Evolutionary conservation across 2,113 vertebrate genomes (phyloP).

Genomic region (Silurus meridionalis): DNA sequence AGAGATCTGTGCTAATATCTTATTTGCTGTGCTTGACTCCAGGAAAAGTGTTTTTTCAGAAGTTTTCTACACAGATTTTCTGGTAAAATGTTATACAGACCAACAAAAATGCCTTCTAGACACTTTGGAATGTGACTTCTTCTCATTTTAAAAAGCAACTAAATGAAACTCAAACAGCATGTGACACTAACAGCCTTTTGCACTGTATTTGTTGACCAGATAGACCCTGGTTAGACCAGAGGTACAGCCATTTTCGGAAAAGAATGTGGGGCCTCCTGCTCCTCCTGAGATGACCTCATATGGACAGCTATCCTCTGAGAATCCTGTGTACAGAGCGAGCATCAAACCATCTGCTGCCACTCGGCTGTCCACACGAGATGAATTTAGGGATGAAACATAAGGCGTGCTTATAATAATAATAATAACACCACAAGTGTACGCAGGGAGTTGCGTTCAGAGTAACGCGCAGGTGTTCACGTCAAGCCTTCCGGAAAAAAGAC

Average conservation of each 20-base stretch:
- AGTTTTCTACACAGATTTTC: background rate
- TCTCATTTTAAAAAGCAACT: background rate
- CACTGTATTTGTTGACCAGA: background rate
- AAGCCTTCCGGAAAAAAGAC: background rate
- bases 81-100: background rate
- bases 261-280: slow-evolving; percentile 34
- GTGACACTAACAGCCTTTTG: background rate
- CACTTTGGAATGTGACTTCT: background rate
- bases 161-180: background rate
- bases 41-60: background rate
- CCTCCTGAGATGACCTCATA: slow-evolving; percentile 46
- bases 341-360: slow-evolving; percentile 45
- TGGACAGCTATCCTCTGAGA: slow-evolving; percentile 27
- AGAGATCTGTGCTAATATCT: slow-evolving; percentile 10
- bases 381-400: background rate
- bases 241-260: slow-evolving; percentile 16
- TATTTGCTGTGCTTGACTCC: background rate
- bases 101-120: background rate
- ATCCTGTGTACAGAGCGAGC: slow-evolving; percentile 34
- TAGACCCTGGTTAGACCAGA: background rate
- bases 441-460: background rate
- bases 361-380: slow-evolving; percentile 11
- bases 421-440: background rate
- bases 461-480: background rate
- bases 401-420: background rate